These are phyloP conservation scores for Anoncus sp. DNA, from an alignment of 2,888 invertebrate species.

Conservation along the genomic window DNA sequence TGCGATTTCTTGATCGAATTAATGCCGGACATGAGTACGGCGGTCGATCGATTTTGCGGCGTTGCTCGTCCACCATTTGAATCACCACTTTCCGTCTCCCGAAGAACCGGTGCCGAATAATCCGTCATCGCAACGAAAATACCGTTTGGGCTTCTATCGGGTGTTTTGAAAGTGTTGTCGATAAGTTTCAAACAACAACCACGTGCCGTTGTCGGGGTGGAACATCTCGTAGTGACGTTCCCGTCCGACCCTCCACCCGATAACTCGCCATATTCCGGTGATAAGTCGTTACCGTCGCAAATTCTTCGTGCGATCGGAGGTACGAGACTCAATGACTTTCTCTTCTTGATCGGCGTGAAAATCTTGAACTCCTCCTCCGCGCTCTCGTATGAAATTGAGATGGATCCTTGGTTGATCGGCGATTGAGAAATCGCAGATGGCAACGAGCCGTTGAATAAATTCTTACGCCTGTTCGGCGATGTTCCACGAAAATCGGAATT, in stretches of 20 bases:
- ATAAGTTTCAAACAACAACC: background rate
- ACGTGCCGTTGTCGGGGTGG: slow-evolving; percentile 47
- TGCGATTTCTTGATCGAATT: slow-evolving; percentile 79
- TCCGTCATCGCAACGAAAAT: slow-evolving; percentile 24
- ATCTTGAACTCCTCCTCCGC: slow-evolving; percentile 76
- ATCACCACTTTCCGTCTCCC: slow-evolving; percentile 30
- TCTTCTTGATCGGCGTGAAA: slow-evolving; percentile 77
- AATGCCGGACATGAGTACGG: slow-evolving; percentile 70
- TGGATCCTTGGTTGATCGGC: slow-evolving; percentile 33
- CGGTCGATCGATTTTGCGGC: slow-evolving; percentile 72
- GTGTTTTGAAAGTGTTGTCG: slow-evolving; percentile 24
- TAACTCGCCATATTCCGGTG: slow-evolving; percentile 6
- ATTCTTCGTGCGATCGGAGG: slow-evolving; percentile 45
- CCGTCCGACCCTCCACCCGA: background rate
- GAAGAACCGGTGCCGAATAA: slow-evolving; percentile 22
- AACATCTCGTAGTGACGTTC: slow-evolving; percentile 39
- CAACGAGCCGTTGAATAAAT: background rate
- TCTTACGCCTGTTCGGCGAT: slow-evolving; percentile 64
- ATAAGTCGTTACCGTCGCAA: slow-evolving; percentile 31
- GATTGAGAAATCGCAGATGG: slow-evolving; percentile 2
- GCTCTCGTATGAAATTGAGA: slow-evolving; percentile 58
- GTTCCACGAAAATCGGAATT: slow-evolving; percentile 27
- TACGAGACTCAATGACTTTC: slow-evolving; percentile 60
- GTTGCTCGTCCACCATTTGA: slow-evolving; percentile 71
- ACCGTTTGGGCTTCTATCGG: slow-evolving; percentile 20